These are phyloP conservation scores for Danio rerio DNA, from an alignment of 2,113 vertebrate genomes.

Conservation along the genomic window GRCz12tu NC_133180.1:44960001-44960500, in stretches of 20 bases:
- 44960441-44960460: slow-evolving; percentile 40
- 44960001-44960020: no score
- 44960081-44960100: no score
- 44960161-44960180: no score
- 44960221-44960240: background rate
- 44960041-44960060: no score
- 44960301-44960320: background rate
- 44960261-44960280: background rate
- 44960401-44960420: slow-evolving; percentile 17
- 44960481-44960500: slow-evolving; percentile 44
- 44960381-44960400: slow-evolving; percentile 34
- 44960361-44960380: slow-evolving; percentile 32
- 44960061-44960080: no score
- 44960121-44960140: no score
- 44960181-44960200: no score
- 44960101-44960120: no score
- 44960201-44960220: no score
- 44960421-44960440: slow-evolving; percentile 42
- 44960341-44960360: background rate
- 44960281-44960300: background rate
- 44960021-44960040: no score
- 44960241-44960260: background rate
- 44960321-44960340: background rate
- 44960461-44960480: slow-evolving; percentile 42
- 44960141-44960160: no score